Evolutionary conservation across 2,888 invertebrate species (phyloP), one percentile per base, ranked within the genome.

Genomic region (Corbicula japonica): DNA sequence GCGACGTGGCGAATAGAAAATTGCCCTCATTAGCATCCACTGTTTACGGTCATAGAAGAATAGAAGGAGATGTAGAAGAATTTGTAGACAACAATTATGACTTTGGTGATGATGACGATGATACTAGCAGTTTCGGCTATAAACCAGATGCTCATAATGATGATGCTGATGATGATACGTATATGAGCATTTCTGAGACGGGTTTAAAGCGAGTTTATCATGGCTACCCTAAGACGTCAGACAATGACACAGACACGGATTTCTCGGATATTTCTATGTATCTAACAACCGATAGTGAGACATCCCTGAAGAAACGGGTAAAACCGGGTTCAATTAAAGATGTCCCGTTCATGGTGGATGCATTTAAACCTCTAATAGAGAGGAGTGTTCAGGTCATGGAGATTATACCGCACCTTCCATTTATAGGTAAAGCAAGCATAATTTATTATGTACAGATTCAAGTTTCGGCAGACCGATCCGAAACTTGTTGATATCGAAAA

Each of bases 311-410:
- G 44, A 58, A 35, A 58, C 21, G 35, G 34, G 5, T 12, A 8
- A 1, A n/a, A 8, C 12, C n/a, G 1, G n/a, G 34, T 3, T 23
- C 68, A 23, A 38, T 61, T 26, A 34, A 61, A 0, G 48, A 69
- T 28, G 62, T 75, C 0, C 63, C 54, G 1, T 76, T 48, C 44
- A 70, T 70, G 58, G 46, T 76, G 3, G 76, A 76, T 12, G 76
- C 70, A 5, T 76, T 70, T 28, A 35, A 63, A 41, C 76, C 76
- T 8, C 23, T 76, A 23, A 21, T 76, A 18, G 65, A 52, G 6
- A 23, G 56, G 0, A 68, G 63, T n/a, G 5, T 76, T n/a, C 44
- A 58, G 12, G 70, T 76, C n/a, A 58, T 58, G 50, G 76, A 76
- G 23, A 23, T 76, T n/a, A 12, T 76, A 15, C 70, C 56, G 18